Evolutionary conservation across 2,888 invertebrate species (phyloP), one percentile per base, ranked within the genome.

Genomic region (Aelia acuminata): DNA sequence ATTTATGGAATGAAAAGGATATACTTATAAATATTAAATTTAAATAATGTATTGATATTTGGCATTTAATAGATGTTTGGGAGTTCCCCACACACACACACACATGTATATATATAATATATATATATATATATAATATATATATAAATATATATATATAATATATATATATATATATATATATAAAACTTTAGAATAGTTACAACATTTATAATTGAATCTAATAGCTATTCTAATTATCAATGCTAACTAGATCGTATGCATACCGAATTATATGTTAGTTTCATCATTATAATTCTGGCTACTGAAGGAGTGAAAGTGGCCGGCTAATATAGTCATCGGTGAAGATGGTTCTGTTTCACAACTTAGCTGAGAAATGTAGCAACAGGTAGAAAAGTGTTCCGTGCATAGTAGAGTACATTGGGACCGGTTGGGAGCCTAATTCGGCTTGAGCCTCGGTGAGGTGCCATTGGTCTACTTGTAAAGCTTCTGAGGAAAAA

Each of bases 351-450:
- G 31, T 26, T 70, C 63, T 35, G 13, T 70, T 31, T 70, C 63
- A 35, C 63, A 70, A 70, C 63, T 35, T 35, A 18, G 8, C 18
- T 20, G 31, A 20, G 63, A 70, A 70, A 70, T 70, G 31, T 70
- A 70, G 63, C 63, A 70, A 70, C 63, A 35, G 63, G 63, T 70
- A 5, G 63, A 70, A 70, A 70, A 70, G 63, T 70, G 35, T 70
- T 35, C 18, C 63, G 35, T 70, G 63, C 63, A 70, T 70, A 70
- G 35, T 70, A 26, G 15, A 70, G 31, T 70, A 13, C 1, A 20
- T 15, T 3, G 18, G 63, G 35, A 31, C 10, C 10, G 8, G 35
- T 70, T 3, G n/a, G n/a, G n/a, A n/a, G n/a, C n/a, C n/a, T 35
- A 70, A 35, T 70, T 70, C 63, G 18, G 31, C 35, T 35, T 35